Conservation (phyloP, 2,888 invertebrate species). For the Muschampia plurimacula region DNA sequence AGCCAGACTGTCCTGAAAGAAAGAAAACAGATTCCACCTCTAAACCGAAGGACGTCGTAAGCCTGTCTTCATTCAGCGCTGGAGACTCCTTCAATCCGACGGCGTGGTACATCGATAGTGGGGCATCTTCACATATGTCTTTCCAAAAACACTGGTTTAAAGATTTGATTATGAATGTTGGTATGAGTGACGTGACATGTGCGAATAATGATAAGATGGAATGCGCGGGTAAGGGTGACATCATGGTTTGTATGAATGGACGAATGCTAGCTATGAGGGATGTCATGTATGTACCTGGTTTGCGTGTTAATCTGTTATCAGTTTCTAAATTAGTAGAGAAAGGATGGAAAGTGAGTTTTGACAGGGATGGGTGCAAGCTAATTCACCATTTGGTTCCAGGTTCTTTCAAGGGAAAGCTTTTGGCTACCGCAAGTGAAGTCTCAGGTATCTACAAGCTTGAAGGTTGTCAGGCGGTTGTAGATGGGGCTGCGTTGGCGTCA, state of each 20-base stretch:
- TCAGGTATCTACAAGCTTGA: constrained; percentile 16
- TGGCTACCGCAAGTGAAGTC: constrained; percentile 15
- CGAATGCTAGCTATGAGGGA: neutral
- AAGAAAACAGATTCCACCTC: neutral
- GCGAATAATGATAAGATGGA: constrained; percentile 3
- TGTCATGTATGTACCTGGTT: constrained; percentile 4
- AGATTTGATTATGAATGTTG: neutral
- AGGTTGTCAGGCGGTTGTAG: constrained; percentile 12
- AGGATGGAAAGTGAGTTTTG: neutral
- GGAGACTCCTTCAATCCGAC: constrained; percentile 1
- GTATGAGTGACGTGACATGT: constrained; percentile 2
- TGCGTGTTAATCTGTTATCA: constrained; percentile 2
- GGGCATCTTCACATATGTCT: constrained; percentile 1
- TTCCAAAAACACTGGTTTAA: constrained; percentile 5
- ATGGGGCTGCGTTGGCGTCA: constrained; percentile 12
- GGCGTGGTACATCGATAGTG: constrained; percentile 1
- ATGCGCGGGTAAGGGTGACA: constrained; percentile 3
- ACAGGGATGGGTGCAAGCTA: neutral
- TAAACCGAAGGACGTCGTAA: neutral
- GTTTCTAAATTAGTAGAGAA: neutral
- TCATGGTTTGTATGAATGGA: neutral
- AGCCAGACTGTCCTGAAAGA: neutral
- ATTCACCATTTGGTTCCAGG: constrained; percentile 6
- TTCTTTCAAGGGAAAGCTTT: constrained; percentile 12
- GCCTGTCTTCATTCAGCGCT: neutral